Percentiles rank a stretch among this genome's conserved stretches.
Evolutionary conservation across 2,113 vertebrate genomes (phyloP).

Genomic region (Psephotus haematonotus): DNA sequence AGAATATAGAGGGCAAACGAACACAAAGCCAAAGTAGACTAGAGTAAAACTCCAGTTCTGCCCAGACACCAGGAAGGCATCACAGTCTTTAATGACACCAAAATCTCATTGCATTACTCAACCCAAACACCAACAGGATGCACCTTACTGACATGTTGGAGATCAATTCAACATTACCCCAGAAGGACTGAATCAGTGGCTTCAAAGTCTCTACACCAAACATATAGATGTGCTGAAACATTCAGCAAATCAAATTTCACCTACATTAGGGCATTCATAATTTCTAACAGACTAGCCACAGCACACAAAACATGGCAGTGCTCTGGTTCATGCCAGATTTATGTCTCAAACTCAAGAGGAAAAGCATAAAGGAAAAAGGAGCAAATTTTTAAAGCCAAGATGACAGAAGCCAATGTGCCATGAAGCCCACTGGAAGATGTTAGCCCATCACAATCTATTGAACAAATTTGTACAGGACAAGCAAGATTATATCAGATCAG

Average conservation of each 20-base stretch:
- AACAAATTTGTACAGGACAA: background rate
- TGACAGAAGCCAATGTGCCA: background rate
- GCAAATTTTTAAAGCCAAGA: background rate
- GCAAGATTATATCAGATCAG: background rate
- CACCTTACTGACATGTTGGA: background rate
- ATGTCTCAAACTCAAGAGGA: background rate
- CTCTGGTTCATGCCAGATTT: background rate
- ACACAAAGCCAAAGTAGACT: background rate
- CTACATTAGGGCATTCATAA: background rate
- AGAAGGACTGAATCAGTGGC: background rate
- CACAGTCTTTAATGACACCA: background rate
- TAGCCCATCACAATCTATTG: background rate
- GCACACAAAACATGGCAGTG: background rate
- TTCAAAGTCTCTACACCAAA: background rate
- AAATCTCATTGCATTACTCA: background rate
- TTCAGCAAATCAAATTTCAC: background rate
- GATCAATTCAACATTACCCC: background rate
- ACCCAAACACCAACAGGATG: background rate
- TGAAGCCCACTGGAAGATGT: background rate
- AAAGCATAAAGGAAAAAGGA: background rate
- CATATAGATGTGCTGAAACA: background rate
- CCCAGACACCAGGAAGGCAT: background rate
- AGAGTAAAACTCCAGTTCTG: background rate
- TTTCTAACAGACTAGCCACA: background rate
- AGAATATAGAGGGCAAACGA: conserved; percentile 14